These are phyloP conservation scores for Chlorops oryzae DNA, from an alignment of 1,140 invertebrate species.

Conservation along the genomic window DNA sequence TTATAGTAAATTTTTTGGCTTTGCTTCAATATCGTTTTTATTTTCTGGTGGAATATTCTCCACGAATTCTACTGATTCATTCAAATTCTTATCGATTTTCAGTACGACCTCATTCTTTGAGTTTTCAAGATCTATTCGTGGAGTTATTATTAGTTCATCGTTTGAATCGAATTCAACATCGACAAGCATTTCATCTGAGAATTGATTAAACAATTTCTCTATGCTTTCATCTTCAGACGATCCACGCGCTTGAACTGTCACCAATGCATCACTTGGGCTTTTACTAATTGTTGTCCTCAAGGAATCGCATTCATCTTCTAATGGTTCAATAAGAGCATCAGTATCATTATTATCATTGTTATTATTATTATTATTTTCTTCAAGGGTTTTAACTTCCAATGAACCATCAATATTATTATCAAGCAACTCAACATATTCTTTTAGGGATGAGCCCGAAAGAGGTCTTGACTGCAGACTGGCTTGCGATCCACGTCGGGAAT, in stretches of 20 bases:
- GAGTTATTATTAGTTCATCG: slow-evolving; percentile 38
- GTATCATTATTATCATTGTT: neutral
- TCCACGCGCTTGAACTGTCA: slow-evolving; percentile 34
- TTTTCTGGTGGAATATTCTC: slow-evolving; percentile 4
- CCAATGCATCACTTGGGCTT: slow-evolving; percentile 37
- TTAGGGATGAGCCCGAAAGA: too few relatives aligned
- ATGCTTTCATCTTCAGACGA: slow-evolving; percentile 44
- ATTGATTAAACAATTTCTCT: slow-evolving; percentile 36
- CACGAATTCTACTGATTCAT: slow-evolving; percentile 21
- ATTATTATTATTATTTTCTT: neutral
- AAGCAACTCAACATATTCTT: too few relatives aligned
- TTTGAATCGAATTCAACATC: slow-evolving; percentile 43
- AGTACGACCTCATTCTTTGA: slow-evolving; percentile 15
- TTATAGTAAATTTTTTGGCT: too few relatives aligned
- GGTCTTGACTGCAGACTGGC: slow-evolving; percentile 29
- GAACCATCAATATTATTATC: too few relatives aligned
- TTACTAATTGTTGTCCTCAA: slow-evolving; percentile 41
- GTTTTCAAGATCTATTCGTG: slow-evolving; percentile 6
- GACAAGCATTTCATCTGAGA: slow-evolving; percentile 41
- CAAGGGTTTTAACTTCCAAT: too few relatives aligned
- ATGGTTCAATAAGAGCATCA: neutral
- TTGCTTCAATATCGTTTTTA: neutral
- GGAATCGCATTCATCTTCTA: slow-evolving; percentile 31
- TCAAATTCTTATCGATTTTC: slow-evolving; percentile 23
- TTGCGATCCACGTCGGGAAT: slow-evolving; percentile 34